These are phyloP conservation scores for Creontiades dilutus DNA, from an alignment of 2,888 invertebrate genomes.

Conservation along the genomic window DNA sequence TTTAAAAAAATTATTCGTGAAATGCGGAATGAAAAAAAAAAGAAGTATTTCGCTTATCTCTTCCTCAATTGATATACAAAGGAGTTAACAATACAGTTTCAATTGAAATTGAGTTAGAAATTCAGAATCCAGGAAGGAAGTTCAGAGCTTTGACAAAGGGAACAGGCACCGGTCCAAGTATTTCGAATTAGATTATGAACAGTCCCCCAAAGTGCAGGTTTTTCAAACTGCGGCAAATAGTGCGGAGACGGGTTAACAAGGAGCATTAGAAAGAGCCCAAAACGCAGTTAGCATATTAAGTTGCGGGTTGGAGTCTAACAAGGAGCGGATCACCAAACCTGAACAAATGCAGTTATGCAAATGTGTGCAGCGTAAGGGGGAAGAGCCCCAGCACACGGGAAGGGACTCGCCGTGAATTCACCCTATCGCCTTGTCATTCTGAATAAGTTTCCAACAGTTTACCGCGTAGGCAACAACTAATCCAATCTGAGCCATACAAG, in stretches of 20 bases:
- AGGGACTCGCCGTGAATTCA: constrained; percentile 47
- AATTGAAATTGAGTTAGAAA: too few species aligned
- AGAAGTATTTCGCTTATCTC: too few species aligned
- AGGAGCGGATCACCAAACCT: constrained; percentile 69
- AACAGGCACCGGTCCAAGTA: neutral
- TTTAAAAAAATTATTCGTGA: too few species aligned
- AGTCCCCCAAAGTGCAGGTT: neutral
- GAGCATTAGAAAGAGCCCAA: constrained; percentile 61
- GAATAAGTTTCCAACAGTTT: constrained; percentile 70
- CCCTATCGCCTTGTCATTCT: constrained; percentile 65
- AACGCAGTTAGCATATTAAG: constrained; percentile 70
- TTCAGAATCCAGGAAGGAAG: neutral
- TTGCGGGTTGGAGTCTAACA: constrained; percentile 60
- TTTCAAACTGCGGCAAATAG: constrained; percentile 51
- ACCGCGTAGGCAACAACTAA: constrained; percentile 55
- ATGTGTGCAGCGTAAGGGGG: constrained; percentile 58
- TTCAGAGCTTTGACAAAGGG: neutral
- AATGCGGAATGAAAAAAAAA: too few species aligned
- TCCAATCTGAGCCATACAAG: constrained; percentile 54
- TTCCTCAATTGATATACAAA: too few species aligned
- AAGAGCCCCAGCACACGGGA: constrained; percentile 5
- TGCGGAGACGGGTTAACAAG: constrained; percentile 45
- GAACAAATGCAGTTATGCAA: constrained; percentile 71
- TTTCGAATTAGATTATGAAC: neutral
- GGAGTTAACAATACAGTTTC: too few species aligned